Base-by-base conservation (phyloP, 2,888 invertebrate species). In the Eilema sororculum region DNA sequence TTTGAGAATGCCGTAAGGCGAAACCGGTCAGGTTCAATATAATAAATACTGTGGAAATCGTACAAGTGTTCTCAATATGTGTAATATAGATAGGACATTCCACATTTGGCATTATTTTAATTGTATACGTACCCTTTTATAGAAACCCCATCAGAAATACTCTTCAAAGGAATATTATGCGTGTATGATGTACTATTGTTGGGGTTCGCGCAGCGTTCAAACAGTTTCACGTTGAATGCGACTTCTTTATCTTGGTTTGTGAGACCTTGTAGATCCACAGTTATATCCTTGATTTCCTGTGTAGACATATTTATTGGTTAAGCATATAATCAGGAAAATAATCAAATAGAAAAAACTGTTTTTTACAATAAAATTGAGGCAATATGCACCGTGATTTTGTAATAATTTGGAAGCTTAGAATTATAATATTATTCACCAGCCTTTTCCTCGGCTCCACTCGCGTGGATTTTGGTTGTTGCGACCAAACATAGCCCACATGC, bases 251-350 rank as follows among this genome's bases (percentile, higher is more conserved):
- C 33, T 22, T 33, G 16, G 22, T 65, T 65, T 8, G 65, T 65
- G 16, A 65, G 30, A 24, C 24, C 24, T 65, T 22, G 24, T 3
- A 65, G 33, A 56, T 65, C 65, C 9, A 65, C 24, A 16, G 9
- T 33, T 4, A 65, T 28, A 33, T 56, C 33, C 12, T 65, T 33
- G 33, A 65, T 65, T 30, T 65, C 65, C 65, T 65, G 56, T 22
- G 24, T 8, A 9, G 5, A 65, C 13, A 65, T 5, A 57, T n/a
- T n/a, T 13, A 24, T 57, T 57, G 24, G n/a, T 20, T 22, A 3
- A 57, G 9, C 22, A n/a, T n/a, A n/a, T n/a, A n/a, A 57, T 12
- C n/a, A 24, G 24, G 12, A 12, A 57, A 37, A 8, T 33, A 28
- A 1, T 41, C 0, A 16, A 41, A 22, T 22, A 56, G 9, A 24